Conservation (phyloP, 2,797 vertebrate genomes). For the Phalanger gymnotis region DNA sequence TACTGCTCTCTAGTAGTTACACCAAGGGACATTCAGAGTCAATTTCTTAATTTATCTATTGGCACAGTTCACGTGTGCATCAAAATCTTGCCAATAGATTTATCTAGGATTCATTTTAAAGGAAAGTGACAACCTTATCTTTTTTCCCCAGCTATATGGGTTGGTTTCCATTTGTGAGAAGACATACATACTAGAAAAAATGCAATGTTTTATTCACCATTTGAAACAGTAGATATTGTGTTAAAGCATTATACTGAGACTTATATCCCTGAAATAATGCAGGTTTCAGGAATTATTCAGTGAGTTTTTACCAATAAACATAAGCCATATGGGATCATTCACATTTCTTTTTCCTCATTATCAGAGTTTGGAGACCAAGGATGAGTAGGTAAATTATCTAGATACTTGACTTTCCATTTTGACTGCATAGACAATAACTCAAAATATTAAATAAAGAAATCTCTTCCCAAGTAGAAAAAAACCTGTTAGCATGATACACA, state of each 20-base stretch:
- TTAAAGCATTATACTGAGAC: neutral
- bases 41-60: conserved; percentile 8
- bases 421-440: neutral
- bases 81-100: conserved; percentile 3
- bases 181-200: neutral
- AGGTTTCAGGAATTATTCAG: neutral
- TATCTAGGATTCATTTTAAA: conserved; percentile 13
- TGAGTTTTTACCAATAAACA: neutral
- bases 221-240: neutral
- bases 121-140: neutral
- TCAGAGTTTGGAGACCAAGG: neutral
- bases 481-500: neutral
- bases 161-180: neutral
- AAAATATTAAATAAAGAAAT: neutral
- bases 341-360: neutral
- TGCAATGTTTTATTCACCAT: neutral
- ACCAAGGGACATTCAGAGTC: neutral
- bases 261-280: neutral
- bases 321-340: neutral
- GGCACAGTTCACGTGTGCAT: neutral
- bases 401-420: neutral
- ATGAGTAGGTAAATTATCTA: neutral
- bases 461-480: neutral
- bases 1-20: neutral
- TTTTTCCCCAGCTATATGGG: neutral